A percentile compares a stretch with the other conserved stretches of the same genome.
These are phyloP conservation scores for Sthenelais limicola DNA, from an alignment of 2,888 invertebrate genomes.

Conservation along the genomic window DNA sequence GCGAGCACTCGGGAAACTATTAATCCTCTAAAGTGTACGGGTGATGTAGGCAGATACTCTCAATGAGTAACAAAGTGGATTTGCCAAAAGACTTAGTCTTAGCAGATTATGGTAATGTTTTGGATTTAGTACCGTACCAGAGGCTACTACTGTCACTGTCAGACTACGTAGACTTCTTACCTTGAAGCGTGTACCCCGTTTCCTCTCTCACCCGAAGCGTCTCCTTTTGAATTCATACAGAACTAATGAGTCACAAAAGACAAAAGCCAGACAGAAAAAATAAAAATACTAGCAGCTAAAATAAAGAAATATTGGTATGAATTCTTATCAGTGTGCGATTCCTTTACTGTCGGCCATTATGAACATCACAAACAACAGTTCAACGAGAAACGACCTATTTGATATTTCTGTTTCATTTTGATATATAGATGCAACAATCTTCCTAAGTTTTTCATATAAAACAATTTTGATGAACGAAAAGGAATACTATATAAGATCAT, in stretches of 20 bases:
- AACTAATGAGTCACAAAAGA: conserved; percentile 13
- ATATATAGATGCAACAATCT: no score
- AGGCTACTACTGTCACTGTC: background rate
- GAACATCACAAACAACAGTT: conserved; percentile 15
- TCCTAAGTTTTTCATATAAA: no score
- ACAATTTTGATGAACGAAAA: no score
- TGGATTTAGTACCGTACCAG: background rate
- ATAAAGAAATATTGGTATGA: conserved; percentile 36
- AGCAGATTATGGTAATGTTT: no score
- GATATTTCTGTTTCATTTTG: background rate
- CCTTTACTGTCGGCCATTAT: conserved; percentile 36
- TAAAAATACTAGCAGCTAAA: conserved; percentile 36
- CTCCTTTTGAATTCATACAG: conserved; percentile 68
- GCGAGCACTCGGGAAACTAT: no score
- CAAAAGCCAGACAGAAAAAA: conserved; percentile 49
- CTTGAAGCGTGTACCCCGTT: conserved; percentile 66
- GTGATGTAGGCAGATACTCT: no score
- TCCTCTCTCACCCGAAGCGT: conserved; percentile 56
- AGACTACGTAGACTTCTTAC: conserved; percentile 49
- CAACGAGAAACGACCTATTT: conserved; percentile 29
- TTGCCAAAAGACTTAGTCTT: no score
- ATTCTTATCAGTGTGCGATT: conserved; percentile 19
- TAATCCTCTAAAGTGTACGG: no score
- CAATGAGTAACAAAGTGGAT: no score
- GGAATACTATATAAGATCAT: no score